Conservation (phyloP, 1,140 invertebrate species). For the Thaumatotibia leucotreta region DNA sequence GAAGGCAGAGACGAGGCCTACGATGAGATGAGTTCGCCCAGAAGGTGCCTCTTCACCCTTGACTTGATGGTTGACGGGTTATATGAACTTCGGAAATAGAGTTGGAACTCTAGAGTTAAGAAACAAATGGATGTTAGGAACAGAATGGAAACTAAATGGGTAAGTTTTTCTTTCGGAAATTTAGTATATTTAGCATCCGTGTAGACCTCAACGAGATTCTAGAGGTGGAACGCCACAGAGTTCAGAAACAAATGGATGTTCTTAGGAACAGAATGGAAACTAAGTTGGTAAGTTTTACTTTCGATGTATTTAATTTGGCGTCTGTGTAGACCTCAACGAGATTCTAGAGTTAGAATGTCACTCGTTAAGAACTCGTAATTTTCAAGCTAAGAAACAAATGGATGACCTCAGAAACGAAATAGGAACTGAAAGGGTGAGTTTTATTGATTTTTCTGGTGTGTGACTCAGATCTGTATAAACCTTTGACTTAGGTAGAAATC, state of each 20-base stretch:
- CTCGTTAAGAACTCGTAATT: too few relatives aligned
- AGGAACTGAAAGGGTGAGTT: constrained; percentile 73
- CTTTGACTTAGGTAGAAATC: too few relatives aligned
- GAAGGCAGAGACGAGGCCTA: constrained; percentile 91
- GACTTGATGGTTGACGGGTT: too few relatives aligned
- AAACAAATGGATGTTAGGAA: constrained; percentile 79
- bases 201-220: constrained; percentile 83
- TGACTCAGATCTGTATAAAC: too few relatives aligned
- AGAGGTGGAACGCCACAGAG: constrained; percentile 83
- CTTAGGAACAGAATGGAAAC: too few relatives aligned
- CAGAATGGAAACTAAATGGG: too few relatives aligned
- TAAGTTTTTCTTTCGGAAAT: too few relatives aligned
- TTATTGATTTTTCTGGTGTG: too few relatives aligned
- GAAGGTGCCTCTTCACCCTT: too few relatives aligned
- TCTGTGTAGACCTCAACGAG: constrained; percentile 82
- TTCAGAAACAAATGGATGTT: constrained; percentile 77
- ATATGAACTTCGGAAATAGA: constrained; percentile 81
- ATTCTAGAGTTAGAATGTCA: constrained; percentile 84
- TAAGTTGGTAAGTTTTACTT: too few relatives aligned
- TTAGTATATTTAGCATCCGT: too few relatives aligned
- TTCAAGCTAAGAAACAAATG: constrained; percentile 78
- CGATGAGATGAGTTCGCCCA: constrained; percentile 80
- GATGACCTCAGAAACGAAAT: constrained; percentile 77
- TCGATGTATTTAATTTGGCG: too few relatives aligned
- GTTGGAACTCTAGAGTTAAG: constrained; percentile 82